These are phyloP conservation scores for Drosophila gunungcola DNA, from an alignment of 1,140 invertebrate species.

Conservation along the genomic window DNA sequence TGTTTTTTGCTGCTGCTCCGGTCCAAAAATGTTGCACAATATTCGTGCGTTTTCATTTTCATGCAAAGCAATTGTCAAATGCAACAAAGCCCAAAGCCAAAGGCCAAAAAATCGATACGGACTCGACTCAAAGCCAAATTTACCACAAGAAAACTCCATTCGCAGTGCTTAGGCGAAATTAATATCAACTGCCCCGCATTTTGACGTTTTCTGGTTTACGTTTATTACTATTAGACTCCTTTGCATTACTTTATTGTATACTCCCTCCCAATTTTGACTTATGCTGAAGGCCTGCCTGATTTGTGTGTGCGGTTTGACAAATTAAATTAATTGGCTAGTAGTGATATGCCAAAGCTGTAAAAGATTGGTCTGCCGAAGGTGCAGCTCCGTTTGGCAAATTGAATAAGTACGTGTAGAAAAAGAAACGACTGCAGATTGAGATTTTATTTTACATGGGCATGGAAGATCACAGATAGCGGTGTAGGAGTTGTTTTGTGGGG, in stretches of 20 bases:
- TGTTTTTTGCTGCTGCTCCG: constrained; percentile 29
- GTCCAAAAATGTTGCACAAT: constrained; percentile 57
- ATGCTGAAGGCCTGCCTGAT: constrained; percentile 32
- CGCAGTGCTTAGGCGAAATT: constrained; percentile 42
- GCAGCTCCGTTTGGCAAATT: constrained; percentile 40
- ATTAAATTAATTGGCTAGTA: constrained; percentile 59
- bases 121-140: constrained; percentile 31
- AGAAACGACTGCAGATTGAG: constrained; percentile 30
- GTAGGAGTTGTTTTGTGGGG: constrained; percentile 25
- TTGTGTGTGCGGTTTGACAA: constrained; percentile 55
- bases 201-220: constrained; percentile 45
- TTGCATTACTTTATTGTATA: constrained; percentile 15
- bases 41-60: constrained; percentile 49
- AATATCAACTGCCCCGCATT: constrained; percentile 44
- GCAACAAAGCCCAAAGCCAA: constrained; percentile 61
- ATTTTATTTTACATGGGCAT: constrained; percentile 41
- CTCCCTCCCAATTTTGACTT: constrained; percentile 22
- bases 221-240: constrained; percentile 19
- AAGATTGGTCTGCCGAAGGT: constrained; percentile 32
- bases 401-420: constrained; percentile 28
- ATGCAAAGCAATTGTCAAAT: constrained; percentile 75
- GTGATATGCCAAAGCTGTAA: constrained; percentile 47
- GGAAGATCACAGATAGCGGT: constrained; percentile 31
- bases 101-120: constrained; percentile 67
- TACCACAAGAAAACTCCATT: constrained; percentile 40